Evolutionary conservation across 2,797 vertebrate species (phyloP), one percentile per base, ranked within the genome.

Genomic region (Mormyrops boulengeri): DNA sequence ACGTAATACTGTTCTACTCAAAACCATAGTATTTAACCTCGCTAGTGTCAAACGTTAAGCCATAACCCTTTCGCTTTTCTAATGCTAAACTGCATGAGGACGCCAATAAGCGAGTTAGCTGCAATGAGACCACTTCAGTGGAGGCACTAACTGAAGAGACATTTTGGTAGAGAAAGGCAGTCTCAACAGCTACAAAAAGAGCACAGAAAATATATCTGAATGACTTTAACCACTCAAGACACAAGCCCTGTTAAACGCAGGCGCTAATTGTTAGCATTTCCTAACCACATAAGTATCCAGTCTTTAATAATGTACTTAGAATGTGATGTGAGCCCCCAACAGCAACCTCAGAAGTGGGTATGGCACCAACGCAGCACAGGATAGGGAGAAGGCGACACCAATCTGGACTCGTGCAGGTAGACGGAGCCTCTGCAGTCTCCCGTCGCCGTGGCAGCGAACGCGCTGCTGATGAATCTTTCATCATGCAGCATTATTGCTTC

Each of bases 401-500:
- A 34, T 38, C 41, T 34, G 91, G 93, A 93, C 88, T 92, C 87
- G 89, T 94, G 94, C 91, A 94, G 92, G 94, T 94, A 94, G 93
- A 91, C 66, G 38, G 91, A 88, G 50, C 14, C 1, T 73, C 12
- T 41, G 34, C 30, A 34, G 69, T 41, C 34, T 73, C 69, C 69
- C 69, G 66, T 73, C 66, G 66, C 26, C 19, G 90, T 91, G 91
- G 52, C 1, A 38, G 91, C 90, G 92, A 84, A 22, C 87, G 91
- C 92, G 92, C 92, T 92, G 88, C 90, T 94, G 91, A 93, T 19
- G 12, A 92, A 95, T 95, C 92, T 94, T 95, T 95, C 93, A 95
- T 97, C 94, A 94, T 92, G 82, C 55, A 88, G 89, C 92, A 93
- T 95, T 95, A 95, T 94, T 95, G 93, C 94, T 94, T 94, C 93